phyloP scores from a whole-genome alignment of 2,797 vertebrate species.

The Heliangelus exortis region DNA sequence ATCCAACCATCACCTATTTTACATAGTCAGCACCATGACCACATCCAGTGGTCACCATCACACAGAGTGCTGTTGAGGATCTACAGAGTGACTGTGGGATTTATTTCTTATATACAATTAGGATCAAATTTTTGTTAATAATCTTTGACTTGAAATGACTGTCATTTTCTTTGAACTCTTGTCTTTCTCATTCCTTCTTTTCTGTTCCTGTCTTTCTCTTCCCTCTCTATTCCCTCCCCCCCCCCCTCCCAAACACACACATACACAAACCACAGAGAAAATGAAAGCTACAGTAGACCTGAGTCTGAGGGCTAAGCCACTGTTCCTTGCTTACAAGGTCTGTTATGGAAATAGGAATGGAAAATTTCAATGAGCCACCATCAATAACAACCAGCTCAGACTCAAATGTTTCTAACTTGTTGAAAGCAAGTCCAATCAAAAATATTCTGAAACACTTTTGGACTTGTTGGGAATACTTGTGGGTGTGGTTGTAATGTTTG shows the following conservation, averaged over 20 bases:
- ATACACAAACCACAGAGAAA: not conserved
- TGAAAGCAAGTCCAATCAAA: conserved; percentile 51
- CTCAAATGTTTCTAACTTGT: not conserved
- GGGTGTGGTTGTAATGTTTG: conserved; percentile 44
- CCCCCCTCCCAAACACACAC: rapidly evolving
- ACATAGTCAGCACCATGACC: not conserved
- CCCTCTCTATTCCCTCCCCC: no score
- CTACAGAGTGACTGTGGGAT: not conserved
- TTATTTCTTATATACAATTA: not conserved
- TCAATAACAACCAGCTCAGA: not conserved
- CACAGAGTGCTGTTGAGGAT: not conserved
- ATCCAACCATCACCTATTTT: not conserved
- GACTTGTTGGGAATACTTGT: conserved; percentile 47
- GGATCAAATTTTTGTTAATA: not conserved
- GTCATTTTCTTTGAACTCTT: not conserved
- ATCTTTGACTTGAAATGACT: not conserved
- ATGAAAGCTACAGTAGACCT: not conserved
- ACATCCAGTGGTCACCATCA: not conserved
- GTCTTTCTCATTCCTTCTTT: not conserved
- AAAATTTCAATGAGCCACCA: not conserved
- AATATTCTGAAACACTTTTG: conserved; percentile 47
- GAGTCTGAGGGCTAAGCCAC: not conserved
- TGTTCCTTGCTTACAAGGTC: not conserved
- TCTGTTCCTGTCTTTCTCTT: no score
- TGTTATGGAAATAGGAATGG: not conserved